Evolutionary conservation across 23 tunicate genomes (phyloP).

Genomic region (Corella eumyota): DNA sequence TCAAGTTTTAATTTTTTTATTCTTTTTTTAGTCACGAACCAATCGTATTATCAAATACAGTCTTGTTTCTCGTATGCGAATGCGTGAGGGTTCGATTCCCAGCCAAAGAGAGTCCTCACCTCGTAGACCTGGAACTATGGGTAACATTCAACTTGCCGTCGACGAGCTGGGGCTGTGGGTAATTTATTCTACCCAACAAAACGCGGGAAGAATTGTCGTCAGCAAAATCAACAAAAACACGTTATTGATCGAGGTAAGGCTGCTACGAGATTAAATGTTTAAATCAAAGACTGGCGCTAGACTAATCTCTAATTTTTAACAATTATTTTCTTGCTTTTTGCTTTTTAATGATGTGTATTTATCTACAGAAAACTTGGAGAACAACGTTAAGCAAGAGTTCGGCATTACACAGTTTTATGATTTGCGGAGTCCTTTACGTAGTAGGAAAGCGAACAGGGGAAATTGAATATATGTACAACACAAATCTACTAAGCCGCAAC

Average conservation of each 20-base stretch:
- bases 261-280: not conserved
- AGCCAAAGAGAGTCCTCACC: not conserved
- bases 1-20: no score
- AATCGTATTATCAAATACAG: constrained; percentile 43
- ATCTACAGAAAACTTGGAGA: constrained; percentile 63
- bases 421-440: constrained; percentile 70
- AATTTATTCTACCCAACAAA: constrained; percentile 19
- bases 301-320: no score
- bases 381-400: constrained; percentile 15
- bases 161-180: constrained; percentile 82
- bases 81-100: constrained; percentile 12
- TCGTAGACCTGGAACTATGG: not conserved
- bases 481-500: constrained; percentile 13
- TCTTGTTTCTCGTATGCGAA: constrained; percentile 15
- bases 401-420: constrained; percentile 49
- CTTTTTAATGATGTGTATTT: not conserved
- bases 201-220: constrained; percentile 14
- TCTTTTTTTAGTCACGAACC: no score
- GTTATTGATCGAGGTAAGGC: constrained; percentile 23
- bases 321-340: no score
- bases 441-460: constrained; percentile 42
- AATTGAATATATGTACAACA: constrained; percentile 71
- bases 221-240: constrained; percentile 50
- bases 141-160: constrained; percentile 32
- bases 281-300: not conserved